phyloP scores from a whole-genome alignment of 2,797 vertebrate species.

The Enteromius paludinosus region DNA sequence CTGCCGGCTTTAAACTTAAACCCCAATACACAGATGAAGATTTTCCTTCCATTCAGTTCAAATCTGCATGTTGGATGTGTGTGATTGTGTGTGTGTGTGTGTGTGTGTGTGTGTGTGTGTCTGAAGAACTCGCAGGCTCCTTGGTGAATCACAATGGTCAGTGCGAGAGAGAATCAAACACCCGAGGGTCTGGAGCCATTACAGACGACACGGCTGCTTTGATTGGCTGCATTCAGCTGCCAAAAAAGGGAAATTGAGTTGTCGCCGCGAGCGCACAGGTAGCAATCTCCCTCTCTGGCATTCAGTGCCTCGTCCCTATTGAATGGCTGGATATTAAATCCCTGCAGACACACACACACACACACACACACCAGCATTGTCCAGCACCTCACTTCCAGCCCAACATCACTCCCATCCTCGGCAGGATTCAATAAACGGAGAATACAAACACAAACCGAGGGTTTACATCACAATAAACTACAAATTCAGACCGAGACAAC shows the following conservation, averaged over 20 bases:
- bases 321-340: conserved; percentile 57
- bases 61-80: conserved; percentile 20
- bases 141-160: conserved; percentile 45
- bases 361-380: neutral
- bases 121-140: neutral
- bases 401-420: neutral
- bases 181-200: conserved; percentile 73
- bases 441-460: neutral
- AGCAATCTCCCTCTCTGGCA: conserved; percentile 71
- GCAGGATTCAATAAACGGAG: neutral
- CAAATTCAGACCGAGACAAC: neutral
- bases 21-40: conserved; percentile 15
- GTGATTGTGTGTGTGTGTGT: conserved; percentile 20
- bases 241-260: conserved; percentile 79
- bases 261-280: conserved; percentile 75
- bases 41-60: conserved; percentile 1
- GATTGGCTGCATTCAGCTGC: conserved; percentile 80
- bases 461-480: neutral
- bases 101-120: too few relatives aligned
- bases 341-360: neutral
- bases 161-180: conserved; percentile 63
- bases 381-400: neutral
- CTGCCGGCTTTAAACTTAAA: conserved; percentile 18
- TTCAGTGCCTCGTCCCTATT: conserved; percentile 57
- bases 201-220: conserved; percentile 73